Percentiles rank a stretch among this genome's conserved stretches.
Evolutionary conservation across 2,888 invertebrate species (phyloP).

Genomic region (Uropetala carovei): DNA sequence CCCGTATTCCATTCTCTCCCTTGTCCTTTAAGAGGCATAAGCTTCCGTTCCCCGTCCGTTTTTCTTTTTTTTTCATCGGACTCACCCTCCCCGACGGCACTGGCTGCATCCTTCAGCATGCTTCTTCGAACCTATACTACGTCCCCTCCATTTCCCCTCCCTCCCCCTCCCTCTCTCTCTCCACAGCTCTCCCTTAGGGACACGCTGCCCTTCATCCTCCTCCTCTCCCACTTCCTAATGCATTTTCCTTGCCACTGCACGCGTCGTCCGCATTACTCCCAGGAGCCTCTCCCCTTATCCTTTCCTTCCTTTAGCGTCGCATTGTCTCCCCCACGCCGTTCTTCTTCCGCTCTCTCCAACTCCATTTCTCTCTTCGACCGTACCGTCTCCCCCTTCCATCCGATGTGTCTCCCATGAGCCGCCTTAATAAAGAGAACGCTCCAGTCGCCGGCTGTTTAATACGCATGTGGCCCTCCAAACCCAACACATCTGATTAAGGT

Average conservation of each 20-base stretch:
- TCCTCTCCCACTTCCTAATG: background rate
- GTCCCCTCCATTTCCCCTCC: background rate
- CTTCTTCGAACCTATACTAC: background rate
- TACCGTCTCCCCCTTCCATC: background rate
- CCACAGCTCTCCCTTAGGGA: no score
- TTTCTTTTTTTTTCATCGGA: background rate
- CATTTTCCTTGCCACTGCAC: constrained; percentile 51
- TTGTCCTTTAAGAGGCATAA: background rate
- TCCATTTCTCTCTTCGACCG: background rate
- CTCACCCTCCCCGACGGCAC: background rate
- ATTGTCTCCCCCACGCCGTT: no score
- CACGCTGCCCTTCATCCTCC: background rate
- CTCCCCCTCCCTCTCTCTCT: background rate
- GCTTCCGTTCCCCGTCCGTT: background rate
- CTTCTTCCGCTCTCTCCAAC: background rate
- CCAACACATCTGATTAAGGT: background rate
- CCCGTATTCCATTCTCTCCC: background rate
- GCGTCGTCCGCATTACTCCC: constrained; percentile 23
- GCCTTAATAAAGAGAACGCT: background rate
- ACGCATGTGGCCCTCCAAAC: background rate
- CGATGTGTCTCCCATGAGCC: background rate
- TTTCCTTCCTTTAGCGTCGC: background rate
- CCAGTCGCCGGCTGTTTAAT: background rate
- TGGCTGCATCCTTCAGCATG: background rate
- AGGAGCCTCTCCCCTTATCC: background rate